Conservation (phyloP, 2,113 vertebrate genomes). For the Carlito syrichta region DNA sequence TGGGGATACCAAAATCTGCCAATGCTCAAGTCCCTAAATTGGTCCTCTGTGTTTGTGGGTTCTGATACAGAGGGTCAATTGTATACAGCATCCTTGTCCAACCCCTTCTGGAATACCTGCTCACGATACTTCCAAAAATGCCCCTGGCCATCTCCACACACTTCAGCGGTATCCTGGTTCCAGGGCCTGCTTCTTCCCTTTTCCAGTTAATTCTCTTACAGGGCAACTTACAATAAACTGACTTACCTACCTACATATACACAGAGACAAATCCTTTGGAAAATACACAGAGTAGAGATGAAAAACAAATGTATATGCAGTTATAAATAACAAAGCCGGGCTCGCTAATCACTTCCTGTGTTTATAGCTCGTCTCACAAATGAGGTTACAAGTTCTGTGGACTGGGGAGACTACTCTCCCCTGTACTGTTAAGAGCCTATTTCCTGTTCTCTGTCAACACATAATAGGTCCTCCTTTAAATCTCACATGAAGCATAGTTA, state of each 20-base stretch:
- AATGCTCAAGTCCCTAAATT: background rate
- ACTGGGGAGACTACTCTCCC: background rate
- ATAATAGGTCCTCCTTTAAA: background rate
- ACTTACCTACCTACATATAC: background rate
- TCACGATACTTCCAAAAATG: accelerated
- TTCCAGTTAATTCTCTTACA: background rate
- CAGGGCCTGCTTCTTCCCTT: background rate
- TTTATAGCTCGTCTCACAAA: background rate
- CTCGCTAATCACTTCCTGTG: background rate
- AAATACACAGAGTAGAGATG: background rate
- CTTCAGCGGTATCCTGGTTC: background rate
- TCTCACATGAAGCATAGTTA: background rate
- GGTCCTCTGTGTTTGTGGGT: background rate
- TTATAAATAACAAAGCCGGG: background rate
- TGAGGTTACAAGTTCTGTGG: background rate
- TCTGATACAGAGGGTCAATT: background rate
- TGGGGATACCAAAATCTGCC: background rate
- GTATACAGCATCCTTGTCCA: background rate
- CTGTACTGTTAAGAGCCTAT: background rate
- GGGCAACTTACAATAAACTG: background rate
- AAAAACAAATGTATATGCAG: background rate
- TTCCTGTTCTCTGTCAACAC: background rate
- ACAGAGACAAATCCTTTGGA: background rate
- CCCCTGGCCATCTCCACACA: background rate
- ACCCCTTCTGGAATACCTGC: background rate